These are phyloP conservation scores for Drosophila triauraria DNA, from an alignment of 1,140 invertebrate species.

Conservation along the genomic window DNA sequence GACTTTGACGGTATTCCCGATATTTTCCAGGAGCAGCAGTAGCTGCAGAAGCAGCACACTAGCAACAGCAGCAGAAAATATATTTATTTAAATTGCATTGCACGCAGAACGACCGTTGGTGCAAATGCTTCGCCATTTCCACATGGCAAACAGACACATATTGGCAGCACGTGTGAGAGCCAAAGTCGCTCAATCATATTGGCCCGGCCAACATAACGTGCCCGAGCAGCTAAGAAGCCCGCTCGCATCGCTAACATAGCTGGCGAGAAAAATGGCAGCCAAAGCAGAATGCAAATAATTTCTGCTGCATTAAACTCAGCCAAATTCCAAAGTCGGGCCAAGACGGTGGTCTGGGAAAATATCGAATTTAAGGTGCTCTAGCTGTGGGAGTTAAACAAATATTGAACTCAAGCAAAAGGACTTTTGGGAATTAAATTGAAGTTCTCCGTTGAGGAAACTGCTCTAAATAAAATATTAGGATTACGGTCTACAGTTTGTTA, in stretches of 20 bases:
- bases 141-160: constrained; percentile 65
- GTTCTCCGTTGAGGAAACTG: background rate
- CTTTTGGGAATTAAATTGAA: background rate
- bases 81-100: constrained; percentile 78
- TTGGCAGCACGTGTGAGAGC: constrained; percentile 54
- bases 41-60: constrained; percentile 21
- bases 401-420: too few relatives aligned
- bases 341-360: background rate
- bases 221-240: constrained; percentile 21
- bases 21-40: constrained; percentile 38
- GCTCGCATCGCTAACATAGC: constrained; percentile 14
- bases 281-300: constrained; percentile 61
- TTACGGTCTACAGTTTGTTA: too few relatives aligned
- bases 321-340: constrained; percentile 17
- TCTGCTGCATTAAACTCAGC: constrained; percentile 50
- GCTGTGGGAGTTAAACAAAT: background rate
- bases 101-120: constrained; percentile 37
- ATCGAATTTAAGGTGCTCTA: constrained; percentile 3
- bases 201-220: constrained; percentile 43
- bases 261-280: constrained; percentile 55
- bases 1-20: constrained; percentile 54
- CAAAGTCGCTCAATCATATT: constrained; percentile 75
- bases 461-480: too few relatives aligned
- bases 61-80: constrained; percentile 59
- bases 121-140: constrained; percentile 60